Evolutionary conservation across 2,113 vertebrate genomes (phyloP), one percentile per base, ranked within the genome.

Genomic region (Esox niger): DNA sequence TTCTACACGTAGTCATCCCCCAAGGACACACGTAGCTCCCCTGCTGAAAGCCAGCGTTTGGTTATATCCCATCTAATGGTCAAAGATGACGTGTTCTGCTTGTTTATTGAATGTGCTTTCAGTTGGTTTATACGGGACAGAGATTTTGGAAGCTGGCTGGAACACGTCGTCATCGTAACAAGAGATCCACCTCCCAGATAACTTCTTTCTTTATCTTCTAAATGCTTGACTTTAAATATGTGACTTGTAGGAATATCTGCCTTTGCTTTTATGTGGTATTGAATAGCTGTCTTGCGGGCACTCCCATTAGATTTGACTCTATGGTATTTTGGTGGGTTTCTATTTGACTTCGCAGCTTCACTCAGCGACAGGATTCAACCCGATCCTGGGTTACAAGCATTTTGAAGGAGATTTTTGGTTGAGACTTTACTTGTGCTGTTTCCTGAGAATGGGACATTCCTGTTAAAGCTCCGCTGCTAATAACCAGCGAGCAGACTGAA

Each of bases 211-310:
- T 59, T 15, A 9, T 66, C 30, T 43, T 33, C 47, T 33, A 26
- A 23, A 33, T 43, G 33, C 30, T 17, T 15, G 20, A 11, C 58
- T 55, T 9, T 4, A 27, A 26, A 7, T 68, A 17, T 26, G 47
- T 63, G 49, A 73, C 64, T 38, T 52, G 59, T 38, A 61, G 58
- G 58, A 73, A 73, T 68, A 65, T 68, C 43, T 35, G 35, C 62
- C 27, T 43, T n/a, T 21, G 23, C n/a, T 62, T 65, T 62, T 57
- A 68, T 67, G 64, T 62, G 17, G 17, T 43, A 4, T 30, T 62
- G 25, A 15, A n/a, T 29, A 15, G 9, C 27, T 56, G 63, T 32
- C 58, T 58, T 33, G 61, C 55, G 46, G 31, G 46, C 58, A 21
- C 23, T 26, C 52, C 46, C 21, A 23, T 9, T 15, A 38, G 26